A percentile compares a stretch with the other conserved stretches of the same genome.
Evolutionary conservation across 2,113 vertebrate genomes (phyloP).

Genomic region (Melanerpes formicivorus): DNA sequence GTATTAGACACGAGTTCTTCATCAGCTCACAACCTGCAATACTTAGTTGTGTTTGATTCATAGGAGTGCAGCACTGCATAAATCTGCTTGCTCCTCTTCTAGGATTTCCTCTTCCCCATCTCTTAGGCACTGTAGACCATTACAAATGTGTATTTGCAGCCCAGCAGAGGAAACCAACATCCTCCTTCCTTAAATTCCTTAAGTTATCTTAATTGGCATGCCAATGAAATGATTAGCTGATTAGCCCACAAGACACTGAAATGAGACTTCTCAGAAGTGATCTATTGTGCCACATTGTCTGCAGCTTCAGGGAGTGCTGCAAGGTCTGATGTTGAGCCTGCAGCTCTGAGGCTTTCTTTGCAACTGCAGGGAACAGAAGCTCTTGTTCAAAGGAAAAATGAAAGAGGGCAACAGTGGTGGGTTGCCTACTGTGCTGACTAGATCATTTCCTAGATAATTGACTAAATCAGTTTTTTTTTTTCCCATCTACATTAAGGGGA

Average conservation of each 20-base stretch:
- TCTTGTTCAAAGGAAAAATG: background rate
- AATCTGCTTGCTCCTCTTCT: background rate
- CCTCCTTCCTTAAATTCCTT: background rate
- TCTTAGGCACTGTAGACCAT: background rate
- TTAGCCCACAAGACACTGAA: constrained; percentile 5
- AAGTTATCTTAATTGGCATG: constrained; percentile 17
- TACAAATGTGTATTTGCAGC: background rate
- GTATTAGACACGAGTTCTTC: background rate
- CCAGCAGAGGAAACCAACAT: constrained; percentile 2
- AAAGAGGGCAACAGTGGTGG: background rate
- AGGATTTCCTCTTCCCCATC: background rate
- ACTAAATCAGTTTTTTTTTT: too few species aligned
- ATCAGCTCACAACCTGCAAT: background rate
- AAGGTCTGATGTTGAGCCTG: accelerated
- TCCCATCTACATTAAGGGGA: too few species aligned
- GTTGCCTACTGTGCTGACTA: background rate
- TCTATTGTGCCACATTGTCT: background rate
- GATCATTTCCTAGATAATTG: too few species aligned
- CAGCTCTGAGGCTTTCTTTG: background rate
- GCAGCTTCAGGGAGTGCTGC: background rate
- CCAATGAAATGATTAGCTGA: constrained; percentile 23
- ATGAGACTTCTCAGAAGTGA: background rate
- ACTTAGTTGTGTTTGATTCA: background rate
- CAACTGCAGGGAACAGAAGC: background rate
- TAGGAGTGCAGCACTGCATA: background rate